Conservation (phyloP, 2,113 vertebrate genomes). For the Notarius lentiginosus region DNA sequence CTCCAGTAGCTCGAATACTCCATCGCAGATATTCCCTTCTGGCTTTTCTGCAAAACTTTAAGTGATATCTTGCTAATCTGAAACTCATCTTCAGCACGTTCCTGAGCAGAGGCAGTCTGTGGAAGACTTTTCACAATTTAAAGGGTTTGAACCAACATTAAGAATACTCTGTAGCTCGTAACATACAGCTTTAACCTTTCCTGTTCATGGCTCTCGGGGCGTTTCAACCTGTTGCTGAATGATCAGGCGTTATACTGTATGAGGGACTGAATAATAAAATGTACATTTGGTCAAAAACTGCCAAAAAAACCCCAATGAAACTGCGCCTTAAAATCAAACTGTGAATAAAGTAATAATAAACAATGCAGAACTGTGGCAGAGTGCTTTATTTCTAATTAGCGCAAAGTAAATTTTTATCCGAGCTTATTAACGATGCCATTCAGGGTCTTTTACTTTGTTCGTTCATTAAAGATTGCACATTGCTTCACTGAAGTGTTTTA, state of each 20-base stretch:
- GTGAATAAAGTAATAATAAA: too few species aligned
- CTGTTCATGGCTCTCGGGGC: background rate
- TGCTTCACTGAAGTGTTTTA: background rate
- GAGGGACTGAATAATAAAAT: background rate
- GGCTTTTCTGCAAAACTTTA: background rate
- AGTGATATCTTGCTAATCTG: background rate
- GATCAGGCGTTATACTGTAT: background rate
- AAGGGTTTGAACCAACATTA: background rate
- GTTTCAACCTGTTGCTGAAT: background rate
- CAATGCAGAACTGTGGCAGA: too few species aligned
- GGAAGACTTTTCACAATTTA: too few species aligned
- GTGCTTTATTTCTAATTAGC: too few species aligned
- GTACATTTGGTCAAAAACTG: too few species aligned
- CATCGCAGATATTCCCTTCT: too few species aligned
- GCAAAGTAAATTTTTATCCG: background rate
- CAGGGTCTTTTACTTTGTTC: background rate
- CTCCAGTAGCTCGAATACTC: too few species aligned
- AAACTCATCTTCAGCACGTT: background rate
- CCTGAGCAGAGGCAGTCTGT: too few species aligned
- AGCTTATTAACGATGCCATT: background rate
- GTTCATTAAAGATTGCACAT: background rate
- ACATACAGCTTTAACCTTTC: background rate
- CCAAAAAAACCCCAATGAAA: too few species aligned
- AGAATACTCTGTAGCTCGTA: background rate
- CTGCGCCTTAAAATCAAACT: too few species aligned